Evolutionary conservation across 2,113 vertebrate species (phyloP), one percentile per base, ranked within the genome.

Genomic region (Ranitomeya variabilis): DNA sequence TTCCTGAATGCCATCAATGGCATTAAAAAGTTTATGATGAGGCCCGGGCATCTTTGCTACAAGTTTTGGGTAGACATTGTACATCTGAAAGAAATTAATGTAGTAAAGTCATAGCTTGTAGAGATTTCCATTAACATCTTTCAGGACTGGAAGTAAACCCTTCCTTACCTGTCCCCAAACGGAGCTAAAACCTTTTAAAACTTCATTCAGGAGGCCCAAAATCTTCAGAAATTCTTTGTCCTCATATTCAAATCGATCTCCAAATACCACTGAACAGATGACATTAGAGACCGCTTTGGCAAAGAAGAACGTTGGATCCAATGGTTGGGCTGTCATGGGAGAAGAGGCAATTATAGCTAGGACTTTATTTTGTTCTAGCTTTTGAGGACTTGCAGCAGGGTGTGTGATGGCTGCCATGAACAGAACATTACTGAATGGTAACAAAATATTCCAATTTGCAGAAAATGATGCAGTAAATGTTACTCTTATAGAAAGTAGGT

Each of bases 11-110:
- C 85, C 60, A 0, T 92, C 10, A 1, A 31, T 0, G 0, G 90
- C 87, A 31, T 91, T 71, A 0, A 94, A 90, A 0, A 93, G 0
- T 2, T 0, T 0, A 1, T 95, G 89, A 14, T 97, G 96, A n/a
- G 19, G 76, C 5, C 96, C 96, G 0, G 97, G 96, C n/a, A 96
- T 21, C 73, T 0, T n/a, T 0, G 93, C 92, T 90, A 96, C 85
- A 82, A 97, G 0, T 90, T 79, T 82, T 1, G 97, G 97, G 14
- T 97, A 94, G 89, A 95, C 31, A 89, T 96, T 97, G 86, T 92
- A 95, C 80, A 96, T 10, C 96, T 96, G 90, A 69, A 85, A 64
- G 54, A 74, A 51, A 55, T 54, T 6, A 3, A n/a, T 9, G 52
- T 7, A 71, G 18, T 54, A 54, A 67, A 3, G 18, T 51, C 45